Base-by-base conservation (phyloP, 92 coral and sea anemone genomes). In the Muricea muricata region DNA sequence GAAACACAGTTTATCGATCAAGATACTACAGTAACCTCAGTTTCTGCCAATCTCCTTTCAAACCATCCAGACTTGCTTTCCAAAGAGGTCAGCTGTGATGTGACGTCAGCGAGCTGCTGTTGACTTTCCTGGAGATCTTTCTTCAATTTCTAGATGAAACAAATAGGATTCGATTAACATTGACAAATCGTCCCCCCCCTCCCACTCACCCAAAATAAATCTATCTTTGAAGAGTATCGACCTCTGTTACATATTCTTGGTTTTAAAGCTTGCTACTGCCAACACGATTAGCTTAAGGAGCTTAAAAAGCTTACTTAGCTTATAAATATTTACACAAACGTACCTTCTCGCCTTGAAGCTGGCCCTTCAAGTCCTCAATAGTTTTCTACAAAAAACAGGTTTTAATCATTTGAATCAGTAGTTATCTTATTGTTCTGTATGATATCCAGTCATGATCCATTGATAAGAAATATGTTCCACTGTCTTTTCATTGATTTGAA, bases 1-100 rank as follows among this genome's bases (percentile, higher is more conserved):
- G n/a, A n/a, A n/a, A n/a, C n/a, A n/a, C n/a, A n/a, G n/a, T n/a
- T n/a, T n/a, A n/a, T n/a, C n/a, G n/a, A n/a, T n/a, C n/a, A n/a
- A n/a, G n/a, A n/a, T n/a, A n/a, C n/a, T n/a, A n/a, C n/a, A n/a
- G n/a, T n/a, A n/a, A 93, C 98, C 93, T 96, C 99, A 6, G 99
- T 91, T 85, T 94, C 97, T 5, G 94, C 58, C 15, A 96, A 92
- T 15, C 98, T 91, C 42, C 99, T 85, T 65, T 96, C 98, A 88
- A 93, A 96, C 99, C 99, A 96, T 45, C 99, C 94, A 69, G 93
- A 87, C 72, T 96, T 96, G 88, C 92, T 93, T 52, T 96, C 98
- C 18, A 89, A 73, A 24, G 99, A 91, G 26, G 92, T 91, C 14
- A 96, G 91, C 72, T 90, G 92, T 75, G 89, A 58, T 80, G 85